Evolutionary conservation across 2,113 vertebrate genomes (phyloP).

Genomic region (Chamaetylas fuelleborni): DNA sequence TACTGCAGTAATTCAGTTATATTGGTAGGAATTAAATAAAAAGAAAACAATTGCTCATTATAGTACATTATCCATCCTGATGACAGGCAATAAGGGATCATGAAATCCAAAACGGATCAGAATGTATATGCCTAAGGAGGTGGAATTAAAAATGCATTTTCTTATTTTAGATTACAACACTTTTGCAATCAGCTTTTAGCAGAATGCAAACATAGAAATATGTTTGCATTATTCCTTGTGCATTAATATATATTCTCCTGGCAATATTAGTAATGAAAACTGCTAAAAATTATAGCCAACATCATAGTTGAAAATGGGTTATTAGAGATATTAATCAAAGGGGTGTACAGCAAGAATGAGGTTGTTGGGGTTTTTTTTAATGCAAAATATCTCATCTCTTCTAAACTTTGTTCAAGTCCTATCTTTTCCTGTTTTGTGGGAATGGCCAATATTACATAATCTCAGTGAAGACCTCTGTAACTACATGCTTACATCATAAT

Average conservation of each 20-base stretch:
- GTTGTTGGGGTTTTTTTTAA: neutral
- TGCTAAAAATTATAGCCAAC: neutral
- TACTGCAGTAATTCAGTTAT: neutral
- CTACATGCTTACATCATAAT: neutral
- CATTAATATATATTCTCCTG: neutral
- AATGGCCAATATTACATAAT: neutral
- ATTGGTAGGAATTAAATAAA: neutral
- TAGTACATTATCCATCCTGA: neutral
- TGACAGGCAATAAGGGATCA: neutral
- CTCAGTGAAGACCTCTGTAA: neutral
- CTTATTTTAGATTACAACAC: neutral
- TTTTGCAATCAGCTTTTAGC: neutral
- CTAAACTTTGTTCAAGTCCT: neutral
- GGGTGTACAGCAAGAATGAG: neutral
- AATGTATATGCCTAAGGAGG: neutral
- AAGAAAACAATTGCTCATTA: neutral
- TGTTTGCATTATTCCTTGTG: fast-evolving
- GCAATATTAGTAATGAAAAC: neutral
- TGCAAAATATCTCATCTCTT: neutral
- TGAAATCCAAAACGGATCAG: neutral
- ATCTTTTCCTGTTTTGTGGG: neutral
- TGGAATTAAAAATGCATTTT: neutral
- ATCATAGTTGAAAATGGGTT: neutral
- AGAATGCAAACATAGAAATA: neutral
- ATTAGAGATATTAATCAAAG: neutral